Evolutionary conservation across 2,888 invertebrate species (phyloP), one percentile per base, ranked within the genome.

Genomic region (Agrypnus murinus): DNA sequence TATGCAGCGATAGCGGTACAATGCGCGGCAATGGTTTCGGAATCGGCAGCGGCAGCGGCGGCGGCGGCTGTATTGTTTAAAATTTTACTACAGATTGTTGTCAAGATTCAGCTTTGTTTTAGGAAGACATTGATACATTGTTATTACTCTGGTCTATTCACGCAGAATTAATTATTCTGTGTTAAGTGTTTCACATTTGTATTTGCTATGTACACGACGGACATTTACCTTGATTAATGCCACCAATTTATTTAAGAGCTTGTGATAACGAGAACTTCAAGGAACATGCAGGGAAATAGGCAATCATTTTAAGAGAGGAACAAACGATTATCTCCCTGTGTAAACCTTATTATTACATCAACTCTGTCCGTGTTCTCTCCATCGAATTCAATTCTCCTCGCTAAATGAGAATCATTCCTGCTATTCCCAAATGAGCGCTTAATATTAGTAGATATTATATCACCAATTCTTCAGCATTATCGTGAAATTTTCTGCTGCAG

Each of bases 141-240:
- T 69, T 70, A 70, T 70, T 70, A 32, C 70, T 62, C 58, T 38
- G 62, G 60, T 50, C 70, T 65, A 65, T 70, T 70, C 70, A 65
- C 43, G 60, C 40, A 46, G 60, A 70, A 70, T 70, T 70, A 70
- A 70, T 70, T 70, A 65, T 70, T 70, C 60, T 31, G 50, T 53
- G 59, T 65, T 70, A 65, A 70, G 60, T 60, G 59, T 69, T 65
- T 69, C 65, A 59, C 69, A 69, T 65, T 62, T 70, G 59, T 65
- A 65, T 65, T 62, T 70, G 60, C 59, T 48, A 58, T 64, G 32
- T 50, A 55, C 60, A 53, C 12, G 38, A 36, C 46, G 70, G 65
- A 65, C 70, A 25, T 40, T 60, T 69, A 69, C 69, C 69, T 70
- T 70, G 70, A 70, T 65, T 65, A 70, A 70, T 70, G 70, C 36